Evolutionary conservation across 2,113 vertebrate genomes (phyloP), one percentile per base, ranked within the genome.

Genomic region (Dipodomys stephensi): DNA sequence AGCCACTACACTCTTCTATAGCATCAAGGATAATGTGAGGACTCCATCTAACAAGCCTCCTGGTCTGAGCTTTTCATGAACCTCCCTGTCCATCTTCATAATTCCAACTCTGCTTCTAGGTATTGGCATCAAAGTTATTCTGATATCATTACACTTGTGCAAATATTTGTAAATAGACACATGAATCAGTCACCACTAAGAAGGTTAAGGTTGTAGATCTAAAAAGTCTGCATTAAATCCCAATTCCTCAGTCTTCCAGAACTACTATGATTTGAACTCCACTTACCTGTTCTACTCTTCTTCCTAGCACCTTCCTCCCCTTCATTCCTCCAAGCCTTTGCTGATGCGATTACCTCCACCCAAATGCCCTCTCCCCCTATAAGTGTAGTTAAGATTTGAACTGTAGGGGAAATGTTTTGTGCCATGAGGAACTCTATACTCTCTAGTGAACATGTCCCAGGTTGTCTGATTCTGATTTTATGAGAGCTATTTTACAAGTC

Each of bases 401-500:
- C 15, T 2, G 1, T 6, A 32, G 44, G 20, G 28, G 28, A 68
- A 69, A 74, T 15, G 53, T 57, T 68, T 28, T 73, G 9, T 74
- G 44, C 32, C 68, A 10, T 30, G 68, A 53, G 46, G 83, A 94
- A 65, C 23, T 32, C 4, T 7, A 4, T 64, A 62, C 68, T 46
- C 8, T 89, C 68, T 68, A 68, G 64, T 53, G 49, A 67, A 32
- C 27, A 18, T 23, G 32, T 83, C 94, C 62, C 60, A 25, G 60
- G 11, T 94, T 89, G 46, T 64, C 74, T 68, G 77, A 72, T 88
- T 83, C 85, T 62, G 57, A 81, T 53, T 60, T 46, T 74, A 44
- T 19, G n/a, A 32, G 20, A 93, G 74, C 79, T 73, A 32, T 67
- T 92, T 95, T 87, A 86, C 35, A 93, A 84, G 20, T 72, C 76